Conservation (phyloP, 2,113 vertebrate genomes). For the Herpailurus yagouaroundi region DNA sequence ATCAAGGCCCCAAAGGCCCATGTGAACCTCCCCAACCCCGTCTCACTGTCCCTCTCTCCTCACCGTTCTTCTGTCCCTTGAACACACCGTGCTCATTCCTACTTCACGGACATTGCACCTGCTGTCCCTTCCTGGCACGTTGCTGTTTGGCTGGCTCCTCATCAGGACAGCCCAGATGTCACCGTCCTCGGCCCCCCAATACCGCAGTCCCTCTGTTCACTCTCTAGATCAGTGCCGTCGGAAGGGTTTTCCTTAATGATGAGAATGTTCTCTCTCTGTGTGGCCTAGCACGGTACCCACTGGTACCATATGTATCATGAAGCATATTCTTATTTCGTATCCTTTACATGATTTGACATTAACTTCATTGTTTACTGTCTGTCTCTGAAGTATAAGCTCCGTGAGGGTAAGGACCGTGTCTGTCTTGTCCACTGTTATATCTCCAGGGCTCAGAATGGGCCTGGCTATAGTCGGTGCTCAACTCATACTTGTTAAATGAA, state of each 20-base stretch:
- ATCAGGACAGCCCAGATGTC: not conserved
- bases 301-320: not conserved
- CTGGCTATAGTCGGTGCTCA: not conserved
- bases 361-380: not conserved
- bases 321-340: not conserved
- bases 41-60: not conserved
- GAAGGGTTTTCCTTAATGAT: not conserved
- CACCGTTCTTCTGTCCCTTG: not conserved
- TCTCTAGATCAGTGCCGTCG: not conserved
- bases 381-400: not conserved
- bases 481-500: not conserved
- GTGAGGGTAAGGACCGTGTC: not conserved
- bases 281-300: not conserved
- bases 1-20: not conserved
- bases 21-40: not conserved
- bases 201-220: not conserved
- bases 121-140: no score
- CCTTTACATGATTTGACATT: not conserved
- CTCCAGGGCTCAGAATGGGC: not conserved
- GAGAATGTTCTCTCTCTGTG: not conserved
- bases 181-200: not conserved
- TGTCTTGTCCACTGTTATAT: not conserved
- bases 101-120: not conserved
- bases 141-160: rapidly evolving
- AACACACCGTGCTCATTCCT: no score